Conservation (phyloP, 2,797 vertebrate genomes). For the Ficedula albicollis region DNA sequence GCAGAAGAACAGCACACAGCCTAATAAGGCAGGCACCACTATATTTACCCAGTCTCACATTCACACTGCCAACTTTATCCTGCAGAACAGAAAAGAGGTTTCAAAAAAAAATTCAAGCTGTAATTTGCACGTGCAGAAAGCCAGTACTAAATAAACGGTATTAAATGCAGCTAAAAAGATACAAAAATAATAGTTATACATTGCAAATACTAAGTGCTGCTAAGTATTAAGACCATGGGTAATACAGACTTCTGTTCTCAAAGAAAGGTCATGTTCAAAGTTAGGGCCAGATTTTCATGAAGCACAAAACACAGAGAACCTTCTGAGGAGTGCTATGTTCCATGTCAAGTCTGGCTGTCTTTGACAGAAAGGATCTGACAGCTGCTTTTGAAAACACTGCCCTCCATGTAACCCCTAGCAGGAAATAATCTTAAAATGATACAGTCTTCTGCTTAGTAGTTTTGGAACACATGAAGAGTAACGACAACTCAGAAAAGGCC, state of each 20-base stretch:
- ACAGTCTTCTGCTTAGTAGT: background rate
- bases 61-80: background rate
- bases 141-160: background rate
- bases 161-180: background rate
- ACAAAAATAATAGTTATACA: background rate
- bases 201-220: background rate
- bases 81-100: background rate
- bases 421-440: background rate
- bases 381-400: background rate
- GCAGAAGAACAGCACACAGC: background rate
- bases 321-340: background rate
- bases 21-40: background rate
- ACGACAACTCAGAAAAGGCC: background rate
- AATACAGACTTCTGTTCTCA: background rate
- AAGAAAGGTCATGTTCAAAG: background rate
- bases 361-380: background rate
- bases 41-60: background rate
- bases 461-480: background rate
- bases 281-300: background rate
- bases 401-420: rapidly evolving
- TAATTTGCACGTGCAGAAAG: background rate
- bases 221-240: background rate
- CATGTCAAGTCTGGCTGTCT: background rate
- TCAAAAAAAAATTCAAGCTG: background rate
- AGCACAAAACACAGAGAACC: background rate